phyloP scores from a whole-genome alignment of 2,797 vertebrate species.

The Hyperoplus immaculatus region DNA sequence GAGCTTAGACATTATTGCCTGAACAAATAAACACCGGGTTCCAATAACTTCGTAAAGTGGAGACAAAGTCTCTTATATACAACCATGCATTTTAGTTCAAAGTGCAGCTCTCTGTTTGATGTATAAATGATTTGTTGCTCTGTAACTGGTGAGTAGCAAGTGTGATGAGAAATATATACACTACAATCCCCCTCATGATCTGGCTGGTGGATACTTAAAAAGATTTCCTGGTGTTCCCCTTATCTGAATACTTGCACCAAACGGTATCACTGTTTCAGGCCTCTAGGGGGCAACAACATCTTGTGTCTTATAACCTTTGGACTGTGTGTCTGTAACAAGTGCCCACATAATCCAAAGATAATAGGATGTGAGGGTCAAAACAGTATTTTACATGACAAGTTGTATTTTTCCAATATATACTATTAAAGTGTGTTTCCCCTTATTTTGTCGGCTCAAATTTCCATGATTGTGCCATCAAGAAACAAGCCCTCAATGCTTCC shows the following conservation, averaged over 20 bases:
- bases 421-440: slow-evolving; percentile 2
- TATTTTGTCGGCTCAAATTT: slow-evolving; percentile 19
- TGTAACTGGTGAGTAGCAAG: background rate
- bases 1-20: background rate
- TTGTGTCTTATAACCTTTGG: background rate
- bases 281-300: slow-evolving; percentile 75
- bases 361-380: background rate
- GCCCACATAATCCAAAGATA: background rate
- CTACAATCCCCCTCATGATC: slow-evolving; percentile 17
- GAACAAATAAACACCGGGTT: background rate
- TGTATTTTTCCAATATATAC: background rate
- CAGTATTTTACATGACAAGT: background rate
- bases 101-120: background rate
- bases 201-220: slow-evolving; percentile 21
- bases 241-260: background rate
- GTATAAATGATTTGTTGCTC: background rate
- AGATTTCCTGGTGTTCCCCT: background rate
- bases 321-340: background rate
- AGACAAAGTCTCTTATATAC: background rate
- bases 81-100: background rate
- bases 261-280: background rate
- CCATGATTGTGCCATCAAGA: background rate
- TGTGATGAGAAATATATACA: slow-evolving; percentile 24
- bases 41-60: background rate
- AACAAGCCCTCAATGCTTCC: background rate